phyloP scores from a whole-genome alignment of 2,888 invertebrate species.

The Meiosimyza decipiens region DNA sequence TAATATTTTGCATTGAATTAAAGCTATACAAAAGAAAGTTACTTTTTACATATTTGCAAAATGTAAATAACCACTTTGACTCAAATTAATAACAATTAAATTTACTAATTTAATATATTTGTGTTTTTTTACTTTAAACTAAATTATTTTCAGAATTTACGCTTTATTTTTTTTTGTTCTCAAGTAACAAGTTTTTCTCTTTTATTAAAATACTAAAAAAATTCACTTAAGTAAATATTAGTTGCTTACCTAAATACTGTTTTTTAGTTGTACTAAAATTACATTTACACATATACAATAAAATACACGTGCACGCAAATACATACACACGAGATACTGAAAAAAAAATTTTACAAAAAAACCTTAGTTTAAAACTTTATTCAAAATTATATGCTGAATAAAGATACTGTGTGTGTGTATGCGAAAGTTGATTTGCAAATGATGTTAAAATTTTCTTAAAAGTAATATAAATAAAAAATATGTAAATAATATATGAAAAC shows the following conservation, averaged over 20 bases:
- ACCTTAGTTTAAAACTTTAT: too few species aligned
- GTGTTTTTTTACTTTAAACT: conserved; percentile 49
- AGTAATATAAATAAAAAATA: too few species aligned
- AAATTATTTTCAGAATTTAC: conserved; percentile 62
- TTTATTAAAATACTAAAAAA: conserved; percentile 34
- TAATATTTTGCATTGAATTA: too few species aligned
- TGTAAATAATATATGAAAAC: too few species aligned
- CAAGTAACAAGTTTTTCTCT: conserved; percentile 32
- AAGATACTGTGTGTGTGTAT: too few species aligned
- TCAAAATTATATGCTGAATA: too few species aligned
- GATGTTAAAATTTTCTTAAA: too few species aligned
- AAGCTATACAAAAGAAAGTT: too few species aligned
- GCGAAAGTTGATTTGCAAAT: too few species aligned
- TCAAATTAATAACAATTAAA: neutral
- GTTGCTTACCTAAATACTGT: conserved; percentile 43
- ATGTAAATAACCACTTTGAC: neutral
- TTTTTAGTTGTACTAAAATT: conserved; percentile 51
- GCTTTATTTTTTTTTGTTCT: conserved; percentile 47
- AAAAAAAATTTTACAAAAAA: too few species aligned
- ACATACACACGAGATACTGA: neutral
- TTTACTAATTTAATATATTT: conserved; percentile 14
- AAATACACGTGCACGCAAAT: neutral
- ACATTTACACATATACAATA: conserved; percentile 40
- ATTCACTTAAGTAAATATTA: conserved; percentile 36
- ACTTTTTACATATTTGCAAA: too few species aligned